A percentile compares a stretch with the other conserved stretches of the same genome.
Conservation (phyloP, 1,140 invertebrate species). For the Tenebrio molitor region DNA sequence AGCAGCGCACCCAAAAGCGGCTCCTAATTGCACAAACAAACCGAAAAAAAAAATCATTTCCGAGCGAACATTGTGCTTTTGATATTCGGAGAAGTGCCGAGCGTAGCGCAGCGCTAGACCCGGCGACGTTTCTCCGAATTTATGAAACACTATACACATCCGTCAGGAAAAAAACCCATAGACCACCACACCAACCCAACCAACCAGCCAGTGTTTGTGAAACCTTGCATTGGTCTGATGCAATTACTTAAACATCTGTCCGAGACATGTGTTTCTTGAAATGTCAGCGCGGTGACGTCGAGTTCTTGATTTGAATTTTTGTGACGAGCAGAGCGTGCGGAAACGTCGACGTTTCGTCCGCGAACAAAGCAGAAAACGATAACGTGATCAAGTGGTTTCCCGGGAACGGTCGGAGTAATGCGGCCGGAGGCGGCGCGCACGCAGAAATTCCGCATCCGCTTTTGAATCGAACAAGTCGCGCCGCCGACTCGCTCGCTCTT, state of each 20-base stretch:
- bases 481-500: neutral
- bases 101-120: too few relatives aligned
- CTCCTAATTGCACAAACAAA: too few relatives aligned
- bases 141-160: too few relatives aligned
- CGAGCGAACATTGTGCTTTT: too few relatives aligned
- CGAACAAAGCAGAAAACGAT: conserved; percentile 37
- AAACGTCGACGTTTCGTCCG: conserved; percentile 18
- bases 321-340: too few relatives aligned
- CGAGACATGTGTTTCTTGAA: conserved; percentile 1
- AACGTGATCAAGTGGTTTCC: conserved; percentile 34
- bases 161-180: too few relatives aligned
- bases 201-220: neutral
- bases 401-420: conserved; percentile 22
- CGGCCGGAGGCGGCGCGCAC: conserved; percentile 9
- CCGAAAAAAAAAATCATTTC: too few relatives aligned
- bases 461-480: neutral
- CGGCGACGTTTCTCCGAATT: too few relatives aligned
- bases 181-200: too few relatives aligned
- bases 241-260: conserved; percentile 8
- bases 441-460: neutral
- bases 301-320: too few relatives aligned
- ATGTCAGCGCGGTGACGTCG: conserved; percentile 28
- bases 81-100: too few relatives aligned
- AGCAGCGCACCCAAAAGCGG: too few relatives aligned
- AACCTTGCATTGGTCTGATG: conserved; percentile 19